Conservation (phyloP, 2,113 vertebrate genomes). For the Sceloporus undulatus region DNA sequence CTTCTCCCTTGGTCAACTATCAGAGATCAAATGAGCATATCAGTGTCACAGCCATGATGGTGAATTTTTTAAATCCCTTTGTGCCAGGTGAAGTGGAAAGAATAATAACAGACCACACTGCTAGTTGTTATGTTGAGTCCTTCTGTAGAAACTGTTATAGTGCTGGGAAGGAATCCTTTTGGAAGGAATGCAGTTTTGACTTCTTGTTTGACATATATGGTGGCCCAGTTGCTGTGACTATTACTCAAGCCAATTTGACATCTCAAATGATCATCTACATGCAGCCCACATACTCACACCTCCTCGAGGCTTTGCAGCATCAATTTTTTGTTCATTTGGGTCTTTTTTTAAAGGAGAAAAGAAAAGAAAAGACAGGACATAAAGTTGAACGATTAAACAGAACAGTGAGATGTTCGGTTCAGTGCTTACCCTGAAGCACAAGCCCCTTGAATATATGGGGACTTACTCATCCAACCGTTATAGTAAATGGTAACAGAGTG, state of each 20-base stretch:
- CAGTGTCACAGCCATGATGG: not conserved
- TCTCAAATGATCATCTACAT: constrained; percentile 15
- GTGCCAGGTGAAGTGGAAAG: not conserved
- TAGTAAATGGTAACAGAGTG: constrained; percentile 42
- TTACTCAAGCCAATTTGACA: constrained; percentile 28
- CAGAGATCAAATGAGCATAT: not conserved
- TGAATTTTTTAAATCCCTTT: not conserved
- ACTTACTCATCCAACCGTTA: constrained; percentile 67
- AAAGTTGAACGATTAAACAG: constrained; percentile 61
- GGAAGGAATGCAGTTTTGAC: not conserved
- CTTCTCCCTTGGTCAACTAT: not conserved
- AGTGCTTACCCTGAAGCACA: constrained; percentile 60
- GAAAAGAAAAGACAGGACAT: not conserved
- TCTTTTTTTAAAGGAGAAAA: not conserved
- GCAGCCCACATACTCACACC: not conserved
- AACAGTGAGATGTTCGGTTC: constrained; percentile 59
- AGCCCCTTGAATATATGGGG: constrained; percentile 52
- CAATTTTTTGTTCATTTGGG: constrained; percentile 54
- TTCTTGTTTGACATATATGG: constrained; percentile 30
- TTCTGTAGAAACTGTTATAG: not conserved
- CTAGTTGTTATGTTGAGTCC: not conserved
- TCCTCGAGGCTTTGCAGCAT: constrained; percentile 45
- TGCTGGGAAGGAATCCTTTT: not conserved
- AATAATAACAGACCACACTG: not conserved
- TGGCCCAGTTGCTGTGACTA: constrained; percentile 23